phyloP scores from a whole-genome alignment of 2,113 vertebrate species.

The Oreochromis tanganicae region DNA sequence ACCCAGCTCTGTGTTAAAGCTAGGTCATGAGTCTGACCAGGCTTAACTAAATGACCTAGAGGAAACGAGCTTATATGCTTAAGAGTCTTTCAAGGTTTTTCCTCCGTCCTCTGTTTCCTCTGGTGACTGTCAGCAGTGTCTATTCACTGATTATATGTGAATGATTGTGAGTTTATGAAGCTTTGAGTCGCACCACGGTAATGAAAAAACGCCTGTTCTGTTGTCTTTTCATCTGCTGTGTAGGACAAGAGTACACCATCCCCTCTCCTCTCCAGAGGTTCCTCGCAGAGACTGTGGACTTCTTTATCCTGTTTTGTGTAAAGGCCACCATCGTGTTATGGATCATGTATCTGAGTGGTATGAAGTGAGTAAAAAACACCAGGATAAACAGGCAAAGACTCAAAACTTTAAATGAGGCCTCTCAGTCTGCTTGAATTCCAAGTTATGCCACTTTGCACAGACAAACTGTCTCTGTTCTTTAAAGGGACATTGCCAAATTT shows the following conservation, averaged over 20 bases:
- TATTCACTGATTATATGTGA: not conserved
- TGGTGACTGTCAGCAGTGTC: not conserved
- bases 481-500: conserved; percentile 91
- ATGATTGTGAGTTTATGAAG: not conserved
- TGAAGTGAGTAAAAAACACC: conserved; percentile 82
- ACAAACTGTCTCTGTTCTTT: conserved; percentile 18
- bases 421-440: not conserved
- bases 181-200: not conserved
- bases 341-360: conserved; percentile 93
- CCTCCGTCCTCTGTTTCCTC: not conserved
- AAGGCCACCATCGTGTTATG: conserved; percentile 91
- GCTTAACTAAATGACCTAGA: not conserved
- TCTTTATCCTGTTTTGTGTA: conserved; percentile 92
- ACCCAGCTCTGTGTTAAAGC: not conserved
- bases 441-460: not conserved
- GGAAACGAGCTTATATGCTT: conserved; percentile 23
- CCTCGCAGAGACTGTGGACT: conserved; percentile 93
- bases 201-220: not conserved
- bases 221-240: not conserved
- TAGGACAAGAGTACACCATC: conserved; percentile 88
- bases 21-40: not conserved
- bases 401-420: not conserved
- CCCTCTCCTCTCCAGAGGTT: conserved; percentile 89
- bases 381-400: not conserved
- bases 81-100: not conserved